Evolutionary conservation across 2,888 invertebrate species (phyloP), one percentile per base, ranked within the genome.

Genomic region (Pasiphila rectangulata): DNA sequence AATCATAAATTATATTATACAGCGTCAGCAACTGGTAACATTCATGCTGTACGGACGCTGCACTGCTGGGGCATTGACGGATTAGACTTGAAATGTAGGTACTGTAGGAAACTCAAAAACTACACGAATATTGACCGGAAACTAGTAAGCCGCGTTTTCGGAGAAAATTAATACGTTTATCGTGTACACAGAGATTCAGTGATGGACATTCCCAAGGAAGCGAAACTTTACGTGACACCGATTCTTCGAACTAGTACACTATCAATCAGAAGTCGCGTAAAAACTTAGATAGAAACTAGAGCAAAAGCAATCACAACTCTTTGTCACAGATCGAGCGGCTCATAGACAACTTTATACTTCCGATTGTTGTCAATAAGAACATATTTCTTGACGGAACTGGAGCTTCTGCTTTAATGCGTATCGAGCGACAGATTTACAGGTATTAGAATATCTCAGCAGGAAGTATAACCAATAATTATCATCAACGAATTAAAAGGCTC

Each of bases 261-360:
- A 50, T 50, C 50, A 50, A 50, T 50, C 45, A 45, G 41, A 38
- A 32, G 41, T 45, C 37, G 44, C 34, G 44, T 41, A 50, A 50
- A 42, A 50, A 50, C 50, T n/a, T 45, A 41, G 38, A 45, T 40
- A 21, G 45, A 45, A 50, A 50, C 32, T 50, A 29, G 45, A 50
- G 35, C 41, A 17, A 32, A 24, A 41, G 32, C 43, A 43, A 43
- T 49, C 36, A 44, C 36, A 40, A 44, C 44, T 50, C 25, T 29
- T 13, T 20, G 21, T 24, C 17, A 23, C 34, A 40, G 25, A 44
- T 25, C 25, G 30, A 49, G 35, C 32, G 27, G 38, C 29, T 29
- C 24, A 17, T 15, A 21, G 20, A 39, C 40, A 41, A 37, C 40
- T 43, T 47, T 40, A 20, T 44, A 24, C 21, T 36, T 37, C 36